Percentiles rank a stretch among this genome's conserved stretches.
These are phyloP conservation scores for Tigriopus californicus DNA, from an alignment of 2,888 invertebrate species.

Conservation along the genomic window DNA sequence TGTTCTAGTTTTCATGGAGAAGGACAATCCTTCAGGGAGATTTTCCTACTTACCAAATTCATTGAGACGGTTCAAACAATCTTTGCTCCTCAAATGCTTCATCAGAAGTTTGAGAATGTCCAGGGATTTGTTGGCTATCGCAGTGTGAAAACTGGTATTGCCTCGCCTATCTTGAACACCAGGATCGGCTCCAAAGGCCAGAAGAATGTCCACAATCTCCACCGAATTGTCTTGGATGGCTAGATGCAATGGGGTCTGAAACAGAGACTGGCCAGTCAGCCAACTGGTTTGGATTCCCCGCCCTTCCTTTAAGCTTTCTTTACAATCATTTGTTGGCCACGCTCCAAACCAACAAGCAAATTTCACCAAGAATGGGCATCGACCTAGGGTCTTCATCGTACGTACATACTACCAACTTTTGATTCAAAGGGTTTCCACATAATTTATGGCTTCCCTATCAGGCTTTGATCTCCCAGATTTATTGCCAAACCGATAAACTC, in stretches of 20 bases:
- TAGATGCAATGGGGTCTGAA: constrained; percentile 12
- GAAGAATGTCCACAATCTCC: constrained; percentile 5
- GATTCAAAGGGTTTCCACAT: too few species aligned
- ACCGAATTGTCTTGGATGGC: constrained; percentile 11
- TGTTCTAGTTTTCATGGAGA: too few species aligned
- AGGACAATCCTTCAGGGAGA: too few species aligned
- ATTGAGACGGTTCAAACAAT: constrained; percentile 4
- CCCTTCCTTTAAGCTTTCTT: background rate
- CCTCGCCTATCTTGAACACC: constrained; percentile 3
- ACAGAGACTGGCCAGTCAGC: background rate
- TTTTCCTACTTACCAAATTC: constrained; percentile 9
- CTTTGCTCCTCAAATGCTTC: background rate
- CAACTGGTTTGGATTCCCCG: background rate
- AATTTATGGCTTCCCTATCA: too few species aligned
- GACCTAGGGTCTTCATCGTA: too few species aligned
- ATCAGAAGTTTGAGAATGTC: constrained; percentile 7
- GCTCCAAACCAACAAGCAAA: too few species aligned
- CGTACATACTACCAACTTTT: too few species aligned
- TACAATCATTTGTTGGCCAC: too few species aligned
- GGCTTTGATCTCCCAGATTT: too few species aligned
- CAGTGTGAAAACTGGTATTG: constrained; percentile 11
- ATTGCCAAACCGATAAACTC: too few species aligned
- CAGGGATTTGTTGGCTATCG: background rate
- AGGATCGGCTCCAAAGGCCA: constrained; percentile 13
- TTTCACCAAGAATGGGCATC: too few species aligned